phyloP scores from a whole-genome alignment of 2,797 vertebrate species.

The Anguilla pacifica region DNA sequence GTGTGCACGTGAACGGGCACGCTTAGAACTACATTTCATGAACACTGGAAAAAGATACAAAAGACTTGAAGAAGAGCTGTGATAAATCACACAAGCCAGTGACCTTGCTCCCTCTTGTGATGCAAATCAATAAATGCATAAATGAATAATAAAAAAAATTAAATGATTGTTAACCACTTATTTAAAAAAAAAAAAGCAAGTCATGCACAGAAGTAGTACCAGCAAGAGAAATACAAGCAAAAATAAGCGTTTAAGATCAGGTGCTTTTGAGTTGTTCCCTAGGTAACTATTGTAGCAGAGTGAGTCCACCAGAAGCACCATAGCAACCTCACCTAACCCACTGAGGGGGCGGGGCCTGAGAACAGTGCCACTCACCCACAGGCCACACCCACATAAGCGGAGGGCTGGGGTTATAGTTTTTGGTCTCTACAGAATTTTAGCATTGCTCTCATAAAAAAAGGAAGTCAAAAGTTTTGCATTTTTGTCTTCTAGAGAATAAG shows the following conservation, averaged over 20 bases:
- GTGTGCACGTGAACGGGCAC: constrained; percentile 36
- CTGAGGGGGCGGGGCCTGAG: constrained; percentile 41
- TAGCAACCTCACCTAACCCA: constrained; percentile 44
- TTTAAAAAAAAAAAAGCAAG: constrained; percentile 67
- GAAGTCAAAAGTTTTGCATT: constrained; percentile 62
- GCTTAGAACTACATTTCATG: constrained; percentile 16
- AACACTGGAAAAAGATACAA: background rate
- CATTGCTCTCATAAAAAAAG: constrained; percentile 70
- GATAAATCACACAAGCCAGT: constrained; percentile 77
- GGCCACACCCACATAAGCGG: constrained; percentile 36
- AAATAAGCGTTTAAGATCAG: constrained; percentile 56
- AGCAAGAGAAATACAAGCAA: constrained; percentile 40
- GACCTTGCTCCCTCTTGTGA: constrained; percentile 73
- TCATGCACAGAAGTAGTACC: constrained; percentile 60
- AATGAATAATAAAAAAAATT: constrained; percentile 55
- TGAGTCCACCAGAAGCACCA: constrained; percentile 51
- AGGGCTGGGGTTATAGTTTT: constrained; percentile 71
- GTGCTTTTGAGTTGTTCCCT: constrained; percentile 59
- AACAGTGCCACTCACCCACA: constrained; percentile 57
- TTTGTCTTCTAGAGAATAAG: constrained; percentile 70
- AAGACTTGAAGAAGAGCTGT: constrained; percentile 41
- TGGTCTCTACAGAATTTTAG: constrained; percentile 79
- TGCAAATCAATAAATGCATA: constrained; percentile 74
- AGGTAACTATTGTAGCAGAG: constrained; percentile 53
- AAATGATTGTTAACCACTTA: constrained; percentile 73